These are phyloP conservation scores for Agriopis aurantiaria DNA, from an alignment of 2,888 invertebrate species.

Conservation along the genomic window DNA sequence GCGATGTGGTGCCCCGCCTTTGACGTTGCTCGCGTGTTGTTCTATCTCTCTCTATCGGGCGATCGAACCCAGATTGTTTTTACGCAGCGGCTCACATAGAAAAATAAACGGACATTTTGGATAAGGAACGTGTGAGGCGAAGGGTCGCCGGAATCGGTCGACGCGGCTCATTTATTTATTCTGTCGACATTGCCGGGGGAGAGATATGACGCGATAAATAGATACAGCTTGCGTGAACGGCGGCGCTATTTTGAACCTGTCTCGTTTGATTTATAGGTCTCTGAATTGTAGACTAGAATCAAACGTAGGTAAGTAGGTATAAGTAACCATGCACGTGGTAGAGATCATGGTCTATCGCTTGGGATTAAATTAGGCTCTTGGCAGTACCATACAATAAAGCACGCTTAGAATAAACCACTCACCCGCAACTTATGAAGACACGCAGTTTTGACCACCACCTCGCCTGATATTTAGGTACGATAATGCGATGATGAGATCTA, in stretches of 20 bases:
- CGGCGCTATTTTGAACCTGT: conserved; percentile 60
- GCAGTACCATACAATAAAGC: too few relatives aligned
- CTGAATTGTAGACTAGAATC: not conserved
- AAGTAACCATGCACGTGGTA: too few relatives aligned
- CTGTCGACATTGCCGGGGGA: conserved; percentile 72
- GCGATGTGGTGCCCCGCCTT: conserved; percentile 74
- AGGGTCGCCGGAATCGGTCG: conserved; percentile 82
- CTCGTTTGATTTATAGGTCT: conserved; percentile 47
- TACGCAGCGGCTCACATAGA: conserved; percentile 75
- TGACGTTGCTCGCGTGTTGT: conserved; percentile 58
- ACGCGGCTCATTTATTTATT: conserved; percentile 77
- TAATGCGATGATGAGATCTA: too few relatives aligned
- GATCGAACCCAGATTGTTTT: conserved; percentile 78
- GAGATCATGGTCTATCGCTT: conserved; percentile 6
- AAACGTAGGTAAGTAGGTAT: too few relatives aligned
- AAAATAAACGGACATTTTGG: conserved; percentile 86
- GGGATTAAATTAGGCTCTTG: not conserved
- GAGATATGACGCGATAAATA: conserved; percentile 80
- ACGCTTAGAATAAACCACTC: too few relatives aligned
- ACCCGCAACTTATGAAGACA: too few relatives aligned
- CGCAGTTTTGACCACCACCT: too few relatives aligned
- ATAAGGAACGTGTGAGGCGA: conserved; percentile 67
- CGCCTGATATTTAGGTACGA: too few relatives aligned
- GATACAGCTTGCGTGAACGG: conserved; percentile 69
- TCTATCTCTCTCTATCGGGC: conserved; percentile 68